phyloP scores from a whole-genome alignment of 2,113 vertebrate genomes.

The Nansenia antarctica region DNA sequence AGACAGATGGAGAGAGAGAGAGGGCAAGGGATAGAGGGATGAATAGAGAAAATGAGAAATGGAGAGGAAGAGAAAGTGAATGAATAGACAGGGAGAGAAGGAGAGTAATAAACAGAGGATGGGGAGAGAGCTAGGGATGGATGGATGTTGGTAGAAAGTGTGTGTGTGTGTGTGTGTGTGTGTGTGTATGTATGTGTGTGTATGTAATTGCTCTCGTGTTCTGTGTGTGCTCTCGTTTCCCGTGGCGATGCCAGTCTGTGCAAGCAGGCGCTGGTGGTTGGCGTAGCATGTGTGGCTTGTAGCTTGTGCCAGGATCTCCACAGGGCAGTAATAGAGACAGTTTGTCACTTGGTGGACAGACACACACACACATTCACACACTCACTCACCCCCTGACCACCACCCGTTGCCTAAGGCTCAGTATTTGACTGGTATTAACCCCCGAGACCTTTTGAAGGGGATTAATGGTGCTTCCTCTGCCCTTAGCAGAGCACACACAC shows the following conservation, averaged over 20 bases:
- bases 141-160: background rate
- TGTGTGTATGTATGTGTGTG: background rate
- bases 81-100: background rate
- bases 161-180: background rate
- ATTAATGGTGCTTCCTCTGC: slow-evolving; percentile 1
- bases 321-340: slow-evolving; percentile 35
- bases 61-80: background rate
- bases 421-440: slow-evolving; percentile 30
- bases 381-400: background rate
- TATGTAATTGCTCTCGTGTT: background rate
- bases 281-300: slow-evolving; percentile 15
- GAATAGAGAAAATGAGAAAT: background rate
- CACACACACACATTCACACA: background rate
- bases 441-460: slow-evolving; percentile 6
- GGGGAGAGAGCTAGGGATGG: background rate
- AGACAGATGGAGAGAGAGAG: background rate
- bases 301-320: slow-evolving; percentile 31
- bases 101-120: background rate
- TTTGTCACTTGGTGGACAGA: slow-evolving; percentile 34
- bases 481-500: background rate
- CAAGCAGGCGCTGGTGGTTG: slow-evolving; percentile 23
- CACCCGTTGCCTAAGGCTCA: no score
- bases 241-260: slow-evolving; percentile 11
- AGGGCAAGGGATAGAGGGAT: background rate
- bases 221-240: background rate